Evolutionary conservation across 2,113 vertebrate genomes (phyloP), one percentile per base, ranked within the genome.

Genomic region (Eira barbara): DNA sequence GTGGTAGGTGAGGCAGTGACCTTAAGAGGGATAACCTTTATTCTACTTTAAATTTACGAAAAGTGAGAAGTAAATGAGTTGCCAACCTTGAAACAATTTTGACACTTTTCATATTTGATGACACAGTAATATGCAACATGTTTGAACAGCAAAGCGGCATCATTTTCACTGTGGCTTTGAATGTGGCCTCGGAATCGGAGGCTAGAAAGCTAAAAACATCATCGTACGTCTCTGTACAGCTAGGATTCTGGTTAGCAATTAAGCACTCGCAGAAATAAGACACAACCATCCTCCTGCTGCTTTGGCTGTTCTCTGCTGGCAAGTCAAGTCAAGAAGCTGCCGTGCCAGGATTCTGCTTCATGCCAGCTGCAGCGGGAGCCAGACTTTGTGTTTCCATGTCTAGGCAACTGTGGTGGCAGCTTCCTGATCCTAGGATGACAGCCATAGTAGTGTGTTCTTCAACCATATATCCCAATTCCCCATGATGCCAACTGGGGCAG

Each of bases 1-100:
- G 25, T n/a, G 59, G 13, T 5, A 6, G 57, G 49, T 61, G 12
- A 78, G 61, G 21, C 11, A 67, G 36, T 1, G 18, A 47, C 73
- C 47, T 59, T 59, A 1, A 91, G 63, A 86, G 17, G 14, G 11
- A 63, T 13, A 76, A 49, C 36, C 3, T 69, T 78, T 67, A 83
- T 55, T 83, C 80, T 63, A 78, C 39, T 71, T 94, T 87, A 76
- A 93, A 65, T 63, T 94, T 89, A 90, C 52, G 49, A 27, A 55
- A 94, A 90, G 63, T 12, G 23, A 91, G 23, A 92, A 90, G 39
- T 67, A 82, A 84, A 49, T 49, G 61, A 74, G 71, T 18, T 84
- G 71, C 71, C 81, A 84, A 45, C 12, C 36, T 59, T 74, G 52
- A 93, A 65, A 6, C 63, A 20, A 47, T 15, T n/a, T 4, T 76